Percentiles rank a stretch among this genome's conserved stretches.
Conservation (phyloP, 2,888 invertebrate species). For the Prosapia bicincta region DNA sequence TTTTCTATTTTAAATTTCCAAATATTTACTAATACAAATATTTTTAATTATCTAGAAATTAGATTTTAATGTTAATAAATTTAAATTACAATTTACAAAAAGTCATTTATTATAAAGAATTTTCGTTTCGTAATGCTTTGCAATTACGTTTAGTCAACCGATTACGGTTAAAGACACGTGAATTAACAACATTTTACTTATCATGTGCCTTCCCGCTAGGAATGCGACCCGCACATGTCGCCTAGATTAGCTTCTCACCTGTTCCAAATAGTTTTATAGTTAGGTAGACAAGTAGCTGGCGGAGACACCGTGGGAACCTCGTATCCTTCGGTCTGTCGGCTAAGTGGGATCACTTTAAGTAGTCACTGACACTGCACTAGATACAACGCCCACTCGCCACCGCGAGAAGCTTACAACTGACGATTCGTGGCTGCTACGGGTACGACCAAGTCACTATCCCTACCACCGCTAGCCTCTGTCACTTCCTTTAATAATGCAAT, state of each 20-base stretch:
- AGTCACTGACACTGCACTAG: not conserved
- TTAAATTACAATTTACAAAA: too few relatives aligned
- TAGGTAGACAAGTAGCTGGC: not conserved
- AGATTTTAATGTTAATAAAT: too few relatives aligned
- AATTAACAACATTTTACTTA: too few relatives aligned
- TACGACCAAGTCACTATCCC: not conserved
- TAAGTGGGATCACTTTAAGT: not conserved
- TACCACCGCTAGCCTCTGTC: not conserved
- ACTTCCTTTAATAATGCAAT: too few relatives aligned
- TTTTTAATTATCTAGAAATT: too few relatives aligned
- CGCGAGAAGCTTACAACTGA: constrained; percentile 2
- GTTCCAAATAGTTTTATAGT: not conserved
- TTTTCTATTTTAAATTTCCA: too few relatives aligned
- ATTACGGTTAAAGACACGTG: too few relatives aligned
- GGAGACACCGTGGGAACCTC: not conserved
- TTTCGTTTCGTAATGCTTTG: too few relatives aligned
- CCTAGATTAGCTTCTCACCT: not conserved
- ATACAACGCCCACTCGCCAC: not conserved
- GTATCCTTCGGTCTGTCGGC: not conserved
- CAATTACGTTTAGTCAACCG: too few relatives aligned
- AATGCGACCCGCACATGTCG: not conserved
- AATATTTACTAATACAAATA: too few relatives aligned
- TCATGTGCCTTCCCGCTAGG: not conserved
- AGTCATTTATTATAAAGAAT: too few relatives aligned
- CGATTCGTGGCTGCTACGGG: not conserved